A percentile compares a stretch with the other conserved stretches of the same genome.
Evolutionary conservation across 2,888 invertebrate genomes (phyloP).

Genomic region (Sminthurinus aureus): DNA sequence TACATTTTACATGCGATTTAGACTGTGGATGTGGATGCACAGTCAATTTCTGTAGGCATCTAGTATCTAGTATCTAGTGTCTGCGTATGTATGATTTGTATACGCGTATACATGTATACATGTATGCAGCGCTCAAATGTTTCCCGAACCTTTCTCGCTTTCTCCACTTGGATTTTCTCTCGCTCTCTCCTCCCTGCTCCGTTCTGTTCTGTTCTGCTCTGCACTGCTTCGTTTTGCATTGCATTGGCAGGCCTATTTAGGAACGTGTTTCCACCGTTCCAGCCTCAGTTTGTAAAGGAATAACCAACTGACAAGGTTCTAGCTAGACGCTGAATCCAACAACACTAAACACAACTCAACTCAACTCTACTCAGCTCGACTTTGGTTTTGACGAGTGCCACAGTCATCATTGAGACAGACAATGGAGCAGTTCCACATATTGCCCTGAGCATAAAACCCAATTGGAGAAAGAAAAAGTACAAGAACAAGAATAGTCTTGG

Average conservation of each 20-base stretch:
- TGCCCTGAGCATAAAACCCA: too few relatives aligned
- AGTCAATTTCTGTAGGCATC: too few relatives aligned
- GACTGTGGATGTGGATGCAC: background rate
- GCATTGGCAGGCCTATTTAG: slow-evolving; percentile 28
- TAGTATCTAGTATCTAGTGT: background rate
- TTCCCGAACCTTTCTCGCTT: too few relatives aligned
- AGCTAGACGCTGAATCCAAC: background rate
- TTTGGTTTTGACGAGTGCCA: background rate
- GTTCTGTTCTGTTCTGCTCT: background rate
- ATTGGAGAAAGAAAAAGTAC: too few relatives aligned
- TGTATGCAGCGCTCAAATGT: background rate
- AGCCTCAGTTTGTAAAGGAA: slow-evolving; percentile 35
- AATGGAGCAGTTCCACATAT: too few relatives aligned
- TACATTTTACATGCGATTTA: background rate
- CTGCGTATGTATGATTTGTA: background rate
- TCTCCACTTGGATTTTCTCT: slow-evolving; percentile 11
- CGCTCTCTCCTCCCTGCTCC: background rate
- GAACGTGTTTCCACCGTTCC: slow-evolving; percentile 27
- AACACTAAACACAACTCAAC: background rate
- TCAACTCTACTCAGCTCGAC: background rate
- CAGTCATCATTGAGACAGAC: background rate
- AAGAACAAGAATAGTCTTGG: too few relatives aligned
- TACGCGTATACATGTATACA: too few relatives aligned
- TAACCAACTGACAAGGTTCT: slow-evolving; percentile 24
- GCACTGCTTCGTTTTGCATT: background rate